Base-by-base conservation (phyloP, 2,797 vertebrate species). In the Gymnopithys bicolor region DNA sequence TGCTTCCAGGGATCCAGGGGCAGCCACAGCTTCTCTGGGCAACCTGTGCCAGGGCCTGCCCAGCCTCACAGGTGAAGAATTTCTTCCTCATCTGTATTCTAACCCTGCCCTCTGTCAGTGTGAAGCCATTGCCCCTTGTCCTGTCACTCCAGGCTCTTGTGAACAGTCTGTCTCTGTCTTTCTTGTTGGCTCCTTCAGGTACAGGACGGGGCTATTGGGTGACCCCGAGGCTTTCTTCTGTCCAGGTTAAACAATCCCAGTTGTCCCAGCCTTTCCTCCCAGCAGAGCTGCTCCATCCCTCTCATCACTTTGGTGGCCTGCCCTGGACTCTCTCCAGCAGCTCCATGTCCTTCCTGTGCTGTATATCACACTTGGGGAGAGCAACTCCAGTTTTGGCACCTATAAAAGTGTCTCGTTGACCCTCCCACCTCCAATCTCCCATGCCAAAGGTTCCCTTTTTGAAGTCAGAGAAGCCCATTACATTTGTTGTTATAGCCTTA, bases 381-480 rank as follows among this genome's bases (percentile, higher is more conserved):
- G 37, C 70, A 78, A 66, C 30, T n/a, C 46, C 24, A 37, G 9
- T 66, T 88, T 39, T 56, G 58, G 33, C 22, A 13, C 33, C 9
- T 24, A 7, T 35, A 2, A n/a, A 66, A 59, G 4, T 23, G 10
- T 46, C 24, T 41, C 32, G 0, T 4, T 0, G 1, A 19, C 11
- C 45, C 23, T 85, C 19, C 9, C 8, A 8, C 33, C 41, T 67
- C 32, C 12, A 27, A 6, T 79, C 32, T 68, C 19, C 4, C 5
- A 0, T 46, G 16, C 27, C n/a, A 41, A n/a, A 84, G 25, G 21
- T 76, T 76, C 33, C 48, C 7, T 30, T 59, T 91, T 67, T 64
- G 7, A 88, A 80, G 39, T 32, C 77, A 18, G 86, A 75, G 46
- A 32, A 66, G 10, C 19, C 33, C n/a, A 2, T 59, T 87, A 8